Conservation (phyloP, 92 coral and sea anemone genomes). For the Isaurus tuberculatus region DNA sequence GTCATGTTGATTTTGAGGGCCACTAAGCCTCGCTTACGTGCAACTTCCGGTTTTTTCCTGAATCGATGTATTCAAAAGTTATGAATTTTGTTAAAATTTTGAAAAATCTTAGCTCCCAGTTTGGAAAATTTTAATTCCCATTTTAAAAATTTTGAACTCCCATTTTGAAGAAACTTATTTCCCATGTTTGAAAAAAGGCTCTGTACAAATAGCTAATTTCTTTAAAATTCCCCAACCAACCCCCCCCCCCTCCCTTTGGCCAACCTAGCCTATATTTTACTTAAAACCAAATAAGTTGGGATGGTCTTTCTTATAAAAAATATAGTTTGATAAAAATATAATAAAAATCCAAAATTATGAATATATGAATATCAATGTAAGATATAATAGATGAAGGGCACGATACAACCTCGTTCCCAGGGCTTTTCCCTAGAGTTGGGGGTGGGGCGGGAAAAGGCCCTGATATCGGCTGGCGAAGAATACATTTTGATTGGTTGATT, state of each 20-base stretch:
- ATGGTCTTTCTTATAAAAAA: not conserved
- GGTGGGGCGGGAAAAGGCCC: too few relatives aligned
- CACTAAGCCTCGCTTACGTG: too few relatives aligned
- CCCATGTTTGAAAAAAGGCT: not conserved
- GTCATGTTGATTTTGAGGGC: too few relatives aligned
- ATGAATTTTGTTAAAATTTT: too few relatives aligned
- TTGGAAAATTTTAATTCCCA: not conserved
- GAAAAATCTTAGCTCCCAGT: not conserved
- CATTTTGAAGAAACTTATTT: not conserved
- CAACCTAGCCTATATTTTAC: slow-evolving; percentile 1
- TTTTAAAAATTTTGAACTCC: not conserved
- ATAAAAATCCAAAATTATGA: not conserved
- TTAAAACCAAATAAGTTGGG: not conserved
- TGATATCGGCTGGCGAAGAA: too few relatives aligned
- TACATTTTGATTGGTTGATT: too few relatives aligned
- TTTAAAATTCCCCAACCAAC: not conserved
- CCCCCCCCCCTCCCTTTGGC: not conserved
- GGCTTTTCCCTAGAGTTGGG: too few relatives aligned
- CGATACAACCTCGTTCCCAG: too few relatives aligned
- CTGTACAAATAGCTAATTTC: not conserved
- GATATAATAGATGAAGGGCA: not conserved
- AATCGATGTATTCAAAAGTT: too few relatives aligned
- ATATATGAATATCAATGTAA: not conserved
- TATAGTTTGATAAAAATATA: not conserved
- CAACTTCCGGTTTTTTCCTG: too few relatives aligned